Evolutionary conservation across 2,888 invertebrate species (phyloP).

Genomic region (Leptopilina drosophilae): DNA sequence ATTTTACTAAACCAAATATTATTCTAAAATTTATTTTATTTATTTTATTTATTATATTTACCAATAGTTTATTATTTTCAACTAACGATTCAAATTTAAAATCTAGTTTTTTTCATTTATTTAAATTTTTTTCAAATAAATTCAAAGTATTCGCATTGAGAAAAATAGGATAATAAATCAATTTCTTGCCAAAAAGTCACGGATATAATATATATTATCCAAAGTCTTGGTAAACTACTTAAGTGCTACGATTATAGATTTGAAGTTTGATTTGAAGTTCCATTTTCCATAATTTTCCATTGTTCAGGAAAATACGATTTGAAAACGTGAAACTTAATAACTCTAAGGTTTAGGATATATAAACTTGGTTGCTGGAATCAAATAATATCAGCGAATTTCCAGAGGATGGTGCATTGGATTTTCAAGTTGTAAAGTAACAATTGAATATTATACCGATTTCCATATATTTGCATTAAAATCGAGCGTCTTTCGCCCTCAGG

Average conservation of each 20-base stretch:
- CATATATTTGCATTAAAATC: conserved; percentile 15
- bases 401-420: not conserved
- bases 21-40: no score
- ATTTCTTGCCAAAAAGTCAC: no score
- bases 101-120: no score
- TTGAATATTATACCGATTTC: not conserved
- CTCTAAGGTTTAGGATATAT: not conserved
- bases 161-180: no score
- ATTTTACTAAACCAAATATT: no score
- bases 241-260: not conserved
- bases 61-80: no score
- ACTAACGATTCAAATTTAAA: no score
- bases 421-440: conserved; percentile 22
- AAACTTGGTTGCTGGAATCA: conserved; percentile 5
- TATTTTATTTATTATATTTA: no score
- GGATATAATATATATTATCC: no score
- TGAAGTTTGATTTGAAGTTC: not conserved
- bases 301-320: not conserved
- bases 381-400: not conserved
- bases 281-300: not conserved
- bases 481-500: not conserved
- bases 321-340: not conserved
- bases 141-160: no score
- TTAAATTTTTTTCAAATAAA: no score
- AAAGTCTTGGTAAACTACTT: not conserved